Evolutionary conservation across 2,888 invertebrate species (phyloP).

Genomic region (Cephus rjabovi): DNA sequence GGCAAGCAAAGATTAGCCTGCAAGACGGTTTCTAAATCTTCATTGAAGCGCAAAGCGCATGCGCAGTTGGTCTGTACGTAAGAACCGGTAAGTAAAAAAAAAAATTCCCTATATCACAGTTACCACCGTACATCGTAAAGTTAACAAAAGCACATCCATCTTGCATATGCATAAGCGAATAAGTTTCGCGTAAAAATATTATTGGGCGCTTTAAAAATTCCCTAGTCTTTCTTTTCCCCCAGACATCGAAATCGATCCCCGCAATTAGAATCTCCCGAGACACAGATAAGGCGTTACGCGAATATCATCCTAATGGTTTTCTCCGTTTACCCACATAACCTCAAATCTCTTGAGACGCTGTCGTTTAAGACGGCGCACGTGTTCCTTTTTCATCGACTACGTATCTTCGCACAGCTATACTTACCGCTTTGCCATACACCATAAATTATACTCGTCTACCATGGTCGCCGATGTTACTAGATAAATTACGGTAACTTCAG

Average conservation of each 20-base stretch:
- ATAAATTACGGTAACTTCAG: conserved; percentile 8
- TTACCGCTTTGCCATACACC: conserved; percentile 9
- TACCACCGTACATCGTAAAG: not conserved
- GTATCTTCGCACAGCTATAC: conserved; percentile 9
- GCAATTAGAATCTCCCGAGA: not conserved
- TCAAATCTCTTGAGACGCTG: not conserved
- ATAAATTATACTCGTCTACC: not conserved
- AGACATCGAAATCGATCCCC: not conserved
- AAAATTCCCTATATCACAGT: not conserved
- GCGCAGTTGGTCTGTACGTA: not conserved
- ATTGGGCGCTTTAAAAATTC: not conserved
- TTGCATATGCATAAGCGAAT: not conserved
- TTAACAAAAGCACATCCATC: not conserved
- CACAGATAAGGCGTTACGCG: not conserved
- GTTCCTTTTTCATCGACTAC: not conserved
- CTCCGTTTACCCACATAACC: not conserved
- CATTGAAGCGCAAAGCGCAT: not conserved
- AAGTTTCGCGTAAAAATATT: not conserved
- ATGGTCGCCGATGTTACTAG: not conserved
- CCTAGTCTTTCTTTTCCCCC: not conserved
- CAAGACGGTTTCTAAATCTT: not conserved
- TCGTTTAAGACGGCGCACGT: not conserved
- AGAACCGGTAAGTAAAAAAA: not conserved
- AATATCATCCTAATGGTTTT: not conserved
- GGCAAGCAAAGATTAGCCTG: not conserved